Evolutionary conservation across 2,113 vertebrate genomes (phyloP).

Genomic region (Stigmatopora argus): DNA sequence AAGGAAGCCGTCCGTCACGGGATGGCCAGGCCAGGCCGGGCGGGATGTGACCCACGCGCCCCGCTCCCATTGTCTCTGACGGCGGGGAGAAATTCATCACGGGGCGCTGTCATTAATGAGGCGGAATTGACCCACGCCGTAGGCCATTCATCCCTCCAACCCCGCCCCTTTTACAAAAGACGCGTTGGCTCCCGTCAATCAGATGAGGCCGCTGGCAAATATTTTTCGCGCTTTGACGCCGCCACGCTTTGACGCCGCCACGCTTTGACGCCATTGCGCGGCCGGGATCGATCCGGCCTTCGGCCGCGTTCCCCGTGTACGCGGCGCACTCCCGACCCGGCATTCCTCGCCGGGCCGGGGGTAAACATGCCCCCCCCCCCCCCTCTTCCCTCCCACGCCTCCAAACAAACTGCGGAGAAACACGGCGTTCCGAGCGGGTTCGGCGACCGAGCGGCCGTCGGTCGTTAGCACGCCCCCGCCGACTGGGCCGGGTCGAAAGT

Average conservation of each 20-base stretch:
- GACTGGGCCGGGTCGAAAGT: slow-evolving; percentile 23
- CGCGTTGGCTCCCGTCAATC: slow-evolving; percentile 13
- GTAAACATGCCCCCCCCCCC: slow-evolving; percentile 60
- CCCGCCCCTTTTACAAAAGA: slow-evolving; percentile 23
- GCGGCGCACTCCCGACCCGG: slow-evolving; percentile 53
- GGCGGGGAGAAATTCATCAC: too few relatives aligned
- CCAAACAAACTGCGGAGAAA: slow-evolving; percentile 59
- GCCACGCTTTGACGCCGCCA: slow-evolving; percentile 59
- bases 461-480: slow-evolving; percentile 53
- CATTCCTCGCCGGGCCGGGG: slow-evolving; percentile 51
- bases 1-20: slow-evolving; percentile 31
- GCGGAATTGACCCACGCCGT: background rate
- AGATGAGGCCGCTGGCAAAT: slow-evolving; percentile 16
- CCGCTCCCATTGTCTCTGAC: too few relatives aligned
- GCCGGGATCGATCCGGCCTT: slow-evolving; percentile 40
- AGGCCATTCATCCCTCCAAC: slow-evolving; percentile 13
- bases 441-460: slow-evolving; percentile 31
- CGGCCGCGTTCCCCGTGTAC: slow-evolving; percentile 44
- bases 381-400: slow-evolving; percentile 40
- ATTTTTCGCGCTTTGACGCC: slow-evolving; percentile 32
- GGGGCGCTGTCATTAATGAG: background rate
- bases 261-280: slow-evolving; percentile 54
- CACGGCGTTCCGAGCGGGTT: slow-evolving; percentile 36
- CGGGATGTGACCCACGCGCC: too few relatives aligned
- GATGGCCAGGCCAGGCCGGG: background rate